Conservation (phyloP, 1,140 invertebrate species). For the Daktulosphaira vitifoliae region DNA sequence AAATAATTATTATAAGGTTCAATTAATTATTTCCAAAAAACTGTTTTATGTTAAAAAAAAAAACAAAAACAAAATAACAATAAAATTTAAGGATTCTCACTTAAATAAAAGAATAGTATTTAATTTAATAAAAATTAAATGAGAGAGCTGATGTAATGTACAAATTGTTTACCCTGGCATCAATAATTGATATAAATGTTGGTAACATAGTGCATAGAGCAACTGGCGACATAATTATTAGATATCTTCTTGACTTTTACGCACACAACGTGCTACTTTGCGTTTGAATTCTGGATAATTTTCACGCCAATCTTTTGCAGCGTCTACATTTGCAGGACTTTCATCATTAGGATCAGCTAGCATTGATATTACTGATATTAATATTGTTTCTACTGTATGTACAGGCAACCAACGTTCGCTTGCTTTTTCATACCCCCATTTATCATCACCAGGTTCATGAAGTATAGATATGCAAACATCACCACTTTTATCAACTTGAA, state of each 20-base stretch:
- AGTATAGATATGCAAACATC: constrained; percentile 99
- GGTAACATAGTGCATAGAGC: constrained; percentile 22
- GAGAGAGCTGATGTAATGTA: too few relatives aligned
- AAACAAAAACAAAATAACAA: too few relatives aligned
- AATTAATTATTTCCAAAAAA: too few relatives aligned
- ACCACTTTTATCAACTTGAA: constrained; percentile 92
- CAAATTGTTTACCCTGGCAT: constrained; percentile 25
- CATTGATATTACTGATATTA: constrained; percentile 99
- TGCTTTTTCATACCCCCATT: constrained; percentile 98
- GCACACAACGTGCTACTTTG: constrained; percentile 92
- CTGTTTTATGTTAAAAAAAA: too few relatives aligned
- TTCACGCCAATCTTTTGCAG: constrained; percentile 98
- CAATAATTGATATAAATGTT: constrained; percentile 20
- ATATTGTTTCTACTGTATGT: constrained; percentile 98
- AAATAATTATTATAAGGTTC: too few relatives aligned
- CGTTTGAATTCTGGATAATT: constrained; percentile 94
- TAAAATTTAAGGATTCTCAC: too few relatives aligned
- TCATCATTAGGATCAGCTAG: constrained; percentile 99
- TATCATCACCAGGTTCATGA: constrained; percentile 98
- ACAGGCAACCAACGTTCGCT: constrained; percentile 98
- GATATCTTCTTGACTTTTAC: constrained; percentile 97
- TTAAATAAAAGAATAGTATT: too few relatives aligned
- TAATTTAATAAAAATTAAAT: too few relatives aligned
- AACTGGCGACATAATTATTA: constrained; percentile 47
- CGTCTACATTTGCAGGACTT: constrained; percentile 99